These are phyloP conservation scores for Xiphorhynchus elegans DNA, from an alignment of 2,113 vertebrate species.

Conservation along the genomic window DNA sequence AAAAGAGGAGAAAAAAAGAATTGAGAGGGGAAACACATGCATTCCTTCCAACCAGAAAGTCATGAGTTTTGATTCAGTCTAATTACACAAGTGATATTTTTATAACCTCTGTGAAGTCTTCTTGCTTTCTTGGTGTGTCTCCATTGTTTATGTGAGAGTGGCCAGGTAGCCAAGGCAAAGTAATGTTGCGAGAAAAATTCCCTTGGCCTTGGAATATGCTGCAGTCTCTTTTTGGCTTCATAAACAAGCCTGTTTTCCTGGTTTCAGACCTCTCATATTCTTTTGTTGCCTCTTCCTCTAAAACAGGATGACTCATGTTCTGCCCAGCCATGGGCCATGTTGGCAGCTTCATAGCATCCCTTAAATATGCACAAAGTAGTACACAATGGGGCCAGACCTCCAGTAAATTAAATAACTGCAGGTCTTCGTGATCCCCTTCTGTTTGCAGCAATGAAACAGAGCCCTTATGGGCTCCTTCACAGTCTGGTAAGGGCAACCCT, in stretches of 20 bases:
- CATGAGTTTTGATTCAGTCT: constrained; percentile 74
- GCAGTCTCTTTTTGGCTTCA: constrained; percentile 57
- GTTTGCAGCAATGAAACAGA: background rate
- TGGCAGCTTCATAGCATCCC: constrained; percentile 6
- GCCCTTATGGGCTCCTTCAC: background rate
- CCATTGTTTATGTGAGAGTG: constrained; percentile 69
- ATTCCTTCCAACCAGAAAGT: constrained; percentile 70
- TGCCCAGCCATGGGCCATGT: background rate
- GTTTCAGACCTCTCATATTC: constrained; percentile 17
- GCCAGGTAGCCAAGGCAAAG: constrained; percentile 69
- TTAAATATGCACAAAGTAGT: background rate
- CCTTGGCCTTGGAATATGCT: constrained; percentile 42
- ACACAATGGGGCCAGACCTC: background rate
- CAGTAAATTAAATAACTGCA: background rate
- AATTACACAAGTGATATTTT: constrained; percentile 75
- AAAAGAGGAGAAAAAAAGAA: constrained; percentile 9
- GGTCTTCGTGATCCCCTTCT: background rate
- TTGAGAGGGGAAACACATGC: constrained; percentile 50
- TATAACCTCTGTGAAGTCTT: constrained; percentile 70
- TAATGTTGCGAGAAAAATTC: constrained; percentile 28
- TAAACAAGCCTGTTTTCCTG: constrained; percentile 69
- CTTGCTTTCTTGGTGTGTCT: constrained; percentile 65
- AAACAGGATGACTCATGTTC: constrained; percentile 40
- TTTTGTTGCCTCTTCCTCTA: constrained; percentile 32
- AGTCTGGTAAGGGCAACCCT: background rate